Evolutionary conservation across 2,888 invertebrate genomes (phyloP), one percentile per base, ranked within the genome.

Genomic region (Amphipoea lucens): DNA sequence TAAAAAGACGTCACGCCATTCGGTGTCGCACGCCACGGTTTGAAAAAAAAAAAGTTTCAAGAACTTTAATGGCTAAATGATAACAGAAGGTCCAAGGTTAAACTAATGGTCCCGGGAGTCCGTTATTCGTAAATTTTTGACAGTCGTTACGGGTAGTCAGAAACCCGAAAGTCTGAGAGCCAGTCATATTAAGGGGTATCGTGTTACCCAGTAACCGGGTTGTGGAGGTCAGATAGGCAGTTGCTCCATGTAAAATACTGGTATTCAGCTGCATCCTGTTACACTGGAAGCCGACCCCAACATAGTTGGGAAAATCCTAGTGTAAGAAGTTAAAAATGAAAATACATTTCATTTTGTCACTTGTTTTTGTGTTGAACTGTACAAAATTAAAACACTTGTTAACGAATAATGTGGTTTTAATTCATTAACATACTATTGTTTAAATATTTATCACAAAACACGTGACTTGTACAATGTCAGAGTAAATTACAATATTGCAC

Each of bases 1-100:
- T 51, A 36, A 68, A n/a, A 51, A 62, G 20, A 79, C 9, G 60
- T 17, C 79, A 79, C 23, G 42, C 48, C 17, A 68, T 51, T 62
- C 23, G 60, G 11, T 62, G 60, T 42, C 40, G 40, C 42, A 42
- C 60, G 67, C 3, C 9, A 74, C 29, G 14, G 29, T 74, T 5
- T 20, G 23, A 54, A 54, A 70, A 70, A 14, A 14, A 69, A 69
- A 48, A 6, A 6, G 4, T 17, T 67, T n/a, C 1, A 2, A 67
- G 42, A 65, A 63, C 20, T 63, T 63, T 63, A 12, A 29, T 29
- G 29, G 29, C 29, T 29, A 29, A 29, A 29, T 29, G 29, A 29
- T 48, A 48, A 48, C 36, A 36, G 36, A 36, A 36, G 36, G 3
- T 3, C 36, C 2, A 36, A 36, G 36, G 36, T 36, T 40, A 40